Evolutionary conservation across 2,797 vertebrate species (phyloP), one percentile per base, ranked within the genome.

Genomic region (Dipus sagitta): DNA sequence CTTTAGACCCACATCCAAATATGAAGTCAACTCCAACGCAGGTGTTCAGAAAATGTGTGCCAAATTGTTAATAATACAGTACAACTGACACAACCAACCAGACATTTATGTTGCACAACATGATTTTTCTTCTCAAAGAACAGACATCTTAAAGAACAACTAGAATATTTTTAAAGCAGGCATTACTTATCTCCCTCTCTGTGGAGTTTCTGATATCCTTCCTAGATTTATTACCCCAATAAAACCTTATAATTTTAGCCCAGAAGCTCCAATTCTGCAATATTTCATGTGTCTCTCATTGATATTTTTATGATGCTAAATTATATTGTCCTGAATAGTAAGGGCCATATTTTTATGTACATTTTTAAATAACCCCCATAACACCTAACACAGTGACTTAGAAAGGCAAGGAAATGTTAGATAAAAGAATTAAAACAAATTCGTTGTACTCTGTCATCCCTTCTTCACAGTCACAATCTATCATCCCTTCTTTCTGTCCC

Each of bases 211-310:
- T 30, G 23, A 70, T 32, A 32, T 20, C 4, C 34, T 68, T 71
- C 60, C 52, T 86, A 26, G 26, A 80, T 86, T 86, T 86, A 84
- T 86, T 18, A 92, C 34, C 54, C 71, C 30, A 88, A 94, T 81
- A 93, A 94, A 92, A 74, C 54, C 11, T 75, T 94, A 64, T 14
- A 68, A 86, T 82, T 85, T 91, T 38, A 91, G 34, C 5, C 9
- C 79, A 82, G 54, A 93, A 92, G 21, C 62, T 92, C 82, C 42
- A 78, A 79, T 76, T 82, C 64, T 79, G 32, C 65, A 79, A 13
- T 72, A 65, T 79, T 90, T 83, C 74, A 54, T 96, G n/a, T 85
- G 42, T 82, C 28, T 93, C 42, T 78, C 54, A 62, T 64, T 85
- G 62, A 32, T 65, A 47, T 78, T 52, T 95, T 94, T 88, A 67